Conservation (phyloP, 2,797 vertebrate genomes). For the Pteronotus mesoamericanus region DNA sequence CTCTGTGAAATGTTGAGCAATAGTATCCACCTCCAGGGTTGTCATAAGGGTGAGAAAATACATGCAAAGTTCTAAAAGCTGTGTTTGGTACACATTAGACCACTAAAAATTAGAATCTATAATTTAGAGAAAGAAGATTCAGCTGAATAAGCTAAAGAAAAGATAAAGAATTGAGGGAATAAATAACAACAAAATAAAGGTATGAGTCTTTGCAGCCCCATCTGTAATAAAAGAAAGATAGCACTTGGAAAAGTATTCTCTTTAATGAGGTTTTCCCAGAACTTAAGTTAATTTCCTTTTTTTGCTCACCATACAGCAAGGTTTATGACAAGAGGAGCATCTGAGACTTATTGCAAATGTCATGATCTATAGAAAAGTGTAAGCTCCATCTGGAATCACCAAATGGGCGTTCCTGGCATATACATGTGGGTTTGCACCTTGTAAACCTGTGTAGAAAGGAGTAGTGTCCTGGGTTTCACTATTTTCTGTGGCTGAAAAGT, state of each 20-base stretch:
- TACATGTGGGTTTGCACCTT: neutral
- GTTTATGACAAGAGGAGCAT: neutral
- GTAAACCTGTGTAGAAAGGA: neutral
- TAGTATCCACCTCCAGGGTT: neutral
- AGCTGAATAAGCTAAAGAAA: neutral
- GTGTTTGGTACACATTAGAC: neutral
- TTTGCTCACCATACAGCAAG: neutral
- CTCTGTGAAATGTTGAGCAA: neutral
- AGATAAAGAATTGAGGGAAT: neutral
- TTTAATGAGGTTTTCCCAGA: neutral
- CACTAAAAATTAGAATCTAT: neutral
- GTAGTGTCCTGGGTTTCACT: neutral
- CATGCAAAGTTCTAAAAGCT: neutral
- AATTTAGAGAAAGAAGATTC: neutral
- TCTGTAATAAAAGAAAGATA: neutral
- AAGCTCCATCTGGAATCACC: neutral
- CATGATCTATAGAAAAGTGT: neutral
- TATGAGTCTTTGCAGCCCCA: neutral
- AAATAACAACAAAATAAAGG: neutral
- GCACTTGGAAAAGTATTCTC: neutral
- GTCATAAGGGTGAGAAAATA: neutral
- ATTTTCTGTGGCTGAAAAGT: neutral
- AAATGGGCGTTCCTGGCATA: neutral
- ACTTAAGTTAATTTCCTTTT: neutral
- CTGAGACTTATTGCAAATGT: neutral